Base-by-base conservation (phyloP, 2,797 vertebrate genomes). In the Staurois parvus region DNA sequence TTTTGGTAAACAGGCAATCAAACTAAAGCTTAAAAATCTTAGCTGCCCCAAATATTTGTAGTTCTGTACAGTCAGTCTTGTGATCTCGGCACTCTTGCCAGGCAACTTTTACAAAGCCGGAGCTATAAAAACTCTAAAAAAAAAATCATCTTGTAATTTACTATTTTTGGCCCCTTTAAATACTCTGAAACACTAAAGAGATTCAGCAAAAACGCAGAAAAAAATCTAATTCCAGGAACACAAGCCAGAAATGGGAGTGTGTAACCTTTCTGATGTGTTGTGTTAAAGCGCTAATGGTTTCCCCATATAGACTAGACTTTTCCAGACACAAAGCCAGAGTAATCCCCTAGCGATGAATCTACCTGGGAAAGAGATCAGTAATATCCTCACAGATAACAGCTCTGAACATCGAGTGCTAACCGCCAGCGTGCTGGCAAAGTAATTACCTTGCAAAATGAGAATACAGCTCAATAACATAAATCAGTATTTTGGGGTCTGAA, bases 361-460 rank as follows among this genome's bases (percentile, higher is more conserved):
- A 45, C 78, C 64, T 69, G 37, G n/a, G 45, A 56, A 26, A 32
- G 37, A 37, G n/a, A 72, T 59, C 79, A 59, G 30, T 81, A 62
- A 81, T 81, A 81, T 72, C 48, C n/a, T 37, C 59, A n/a, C 26
- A 81, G 66, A 81, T 70, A 79, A 42, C 64, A 72, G 68, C 48
- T 2, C 4, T 69, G 3, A 37, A 32, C 69, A 72, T 21, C 3
- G 32, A 59, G 32, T 2, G 52, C 9, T 52, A 30, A 69, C 64
- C 42, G 62, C 76, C 76, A 68, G 37, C n/a, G 26, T n/a, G 13
- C 29, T 24, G 45, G 2, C n/a, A 9, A 26, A 0, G 69, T 40
- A 26, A 81, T 72, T 81, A 72, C 45, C 45, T n/a, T 10, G n/a
- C 42, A 28, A 59, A 70, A 48, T 59, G 67, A 34, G 66, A 12